Base-by-base conservation (phyloP, 2,113 vertebrate genomes). In the Triplophysa rosa region DNA sequence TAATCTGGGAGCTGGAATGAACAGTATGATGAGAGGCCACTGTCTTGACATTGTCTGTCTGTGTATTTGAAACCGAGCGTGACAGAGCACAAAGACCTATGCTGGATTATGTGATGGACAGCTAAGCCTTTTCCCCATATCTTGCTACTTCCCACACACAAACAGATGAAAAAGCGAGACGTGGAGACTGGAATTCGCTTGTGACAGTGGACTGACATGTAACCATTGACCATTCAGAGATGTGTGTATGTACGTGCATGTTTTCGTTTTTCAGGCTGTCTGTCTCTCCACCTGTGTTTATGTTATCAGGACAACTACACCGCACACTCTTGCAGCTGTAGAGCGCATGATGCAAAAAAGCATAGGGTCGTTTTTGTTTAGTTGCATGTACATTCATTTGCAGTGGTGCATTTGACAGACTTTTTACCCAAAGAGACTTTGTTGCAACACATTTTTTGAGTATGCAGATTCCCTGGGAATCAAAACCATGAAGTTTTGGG, bases 191-290 rank as follows among this genome's bases (percentile, higher is more conserved):
- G 82, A 83, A 80, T 80, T 58, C 33, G 76, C 66, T 21, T 83
- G 77, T 83, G 62, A 79, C n/a, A 33, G 65, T 33, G 84, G 87
- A 89, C 88, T 90, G 89, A 87, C 89, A 89, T 85, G 84, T 85
- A 88, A 89, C 88, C 80, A 79, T 88, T 89, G 79, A 89, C 88
- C 89, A 29, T 86, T 90, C 84, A 86, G 86, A 89, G 84, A 87
- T 79, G 58, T 63, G 69, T 72, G 78, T 59, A 45, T 45, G 70
- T 63, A 8, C 75, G n/a, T 45, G 29, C 59, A 37, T 63, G 67
- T 49, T 66, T 69, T 26, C 14, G 77, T 47, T 29, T n/a, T 58
- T 42, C 52, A 62, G n/a, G 40, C 33, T 33, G 24, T 62, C 66
- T 79, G 14, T 11, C 45, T 78, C 54, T 69, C 66, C 54, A 63